Base-by-base conservation (phyloP, 2,888 invertebrate species). In the Diarsia brunnea region DNA sequence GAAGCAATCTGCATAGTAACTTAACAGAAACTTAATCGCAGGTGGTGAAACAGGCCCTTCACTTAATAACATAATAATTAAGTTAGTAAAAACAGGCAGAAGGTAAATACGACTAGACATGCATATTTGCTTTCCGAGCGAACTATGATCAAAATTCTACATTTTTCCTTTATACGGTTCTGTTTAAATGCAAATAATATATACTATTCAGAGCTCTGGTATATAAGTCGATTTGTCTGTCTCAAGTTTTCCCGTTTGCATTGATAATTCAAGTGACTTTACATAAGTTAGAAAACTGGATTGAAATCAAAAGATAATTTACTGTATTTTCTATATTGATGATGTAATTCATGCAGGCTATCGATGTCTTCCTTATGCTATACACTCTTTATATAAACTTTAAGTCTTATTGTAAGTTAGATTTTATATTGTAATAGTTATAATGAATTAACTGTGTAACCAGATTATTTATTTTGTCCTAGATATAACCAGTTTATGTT, bases 331-430 rank as follows among this genome's bases (percentile, higher is more conserved):
- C 92, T 94, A 94, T 92, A 92, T 91, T 91, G 89, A 92, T 89
- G 92, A 93, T 92, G 91, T 93, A 95, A 95, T 94, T 93, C 91
- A 96, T 95, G 96, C 96, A 96, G 96, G 96, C 96, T 96, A 96
- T 96, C 93, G 94, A 96, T 96, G 96, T 96, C 96, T 96, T 96
- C 96, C 96, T 96, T 94, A 94, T 95, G 96, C 96, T 96, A 96
- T 96, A 96, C 94, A 96, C 93, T 95, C 94, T 94, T 94, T 94
- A 93, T 95, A 95, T 94, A 93, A 90, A 92, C 88, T 91, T 89
- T 94, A 95, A 94, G 93, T 93, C 90, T 89, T 92, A 94, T 85
- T 86, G 92, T 96, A 95, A 95, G 94, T 91, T 95, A 95, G 94
- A 93, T 92, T 93, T 93, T 93, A 91, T 93, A 93, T 91, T 75